These are phyloP conservation scores for Varroa destructor DNA, from an alignment of 1,140 invertebrate species.

Conservation along the genomic window DNA sequence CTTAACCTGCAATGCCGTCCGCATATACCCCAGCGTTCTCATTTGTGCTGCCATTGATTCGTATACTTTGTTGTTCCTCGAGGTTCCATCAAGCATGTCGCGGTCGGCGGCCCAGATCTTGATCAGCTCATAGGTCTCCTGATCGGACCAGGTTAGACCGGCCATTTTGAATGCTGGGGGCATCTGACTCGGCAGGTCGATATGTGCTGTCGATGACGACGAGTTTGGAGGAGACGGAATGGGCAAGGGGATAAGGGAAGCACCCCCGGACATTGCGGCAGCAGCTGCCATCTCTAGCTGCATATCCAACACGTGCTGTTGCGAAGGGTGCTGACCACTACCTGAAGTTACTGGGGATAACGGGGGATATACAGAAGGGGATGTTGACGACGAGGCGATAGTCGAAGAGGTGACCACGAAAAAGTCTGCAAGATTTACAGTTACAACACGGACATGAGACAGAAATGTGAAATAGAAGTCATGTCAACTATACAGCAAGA, in stretches of 20 bases:
- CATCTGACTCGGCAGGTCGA: slow-evolving; percentile 21
- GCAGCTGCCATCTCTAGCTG: slow-evolving; percentile 23
- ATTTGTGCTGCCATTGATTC: slow-evolving; percentile 17
- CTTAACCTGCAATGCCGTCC: slow-evolving; percentile 22
- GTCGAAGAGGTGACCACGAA: no score
- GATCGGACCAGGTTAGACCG: slow-evolving; percentile 22
- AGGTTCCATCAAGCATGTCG: slow-evolving; percentile 26
- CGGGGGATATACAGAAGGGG: no score
- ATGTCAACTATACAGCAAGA: no score
- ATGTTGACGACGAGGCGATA: no score
- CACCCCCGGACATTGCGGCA: slow-evolving; percentile 10
- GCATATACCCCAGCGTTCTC: slow-evolving; percentile 22
- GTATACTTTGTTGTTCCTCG: slow-evolving; percentile 25
- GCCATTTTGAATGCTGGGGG: slow-evolving; percentile 26
- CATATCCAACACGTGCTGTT: neutral
- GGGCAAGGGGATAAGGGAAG: neutral
- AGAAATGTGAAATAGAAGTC: no score
- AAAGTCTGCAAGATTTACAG: no score
- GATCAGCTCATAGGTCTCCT: slow-evolving; percentile 24
- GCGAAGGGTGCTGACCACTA: no score
- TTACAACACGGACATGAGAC: no score
- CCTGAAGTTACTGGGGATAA: no score
- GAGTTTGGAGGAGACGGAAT: slow-evolving; percentile 23
- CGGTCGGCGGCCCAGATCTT: slow-evolving; percentile 26
- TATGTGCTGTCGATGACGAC: slow-evolving; percentile 17